phyloP scores from a whole-genome alignment of 2,888 invertebrate species.

The Dilophus febrilis region DNA sequence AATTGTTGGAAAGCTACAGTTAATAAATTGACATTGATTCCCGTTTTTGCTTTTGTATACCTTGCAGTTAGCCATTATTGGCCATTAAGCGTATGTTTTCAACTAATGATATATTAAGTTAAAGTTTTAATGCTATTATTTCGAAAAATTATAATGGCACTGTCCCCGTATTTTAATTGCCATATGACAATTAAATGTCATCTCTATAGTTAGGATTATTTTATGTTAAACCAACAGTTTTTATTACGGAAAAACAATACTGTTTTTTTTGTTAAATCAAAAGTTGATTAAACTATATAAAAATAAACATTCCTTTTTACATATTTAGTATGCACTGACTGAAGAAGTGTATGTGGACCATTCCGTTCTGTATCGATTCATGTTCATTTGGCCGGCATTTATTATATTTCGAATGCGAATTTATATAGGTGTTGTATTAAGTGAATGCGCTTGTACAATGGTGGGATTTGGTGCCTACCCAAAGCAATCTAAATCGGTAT shows the following conservation, averaged over 20 bases:
- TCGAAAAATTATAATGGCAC: too few species aligned
- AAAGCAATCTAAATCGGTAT: constrained; percentile 43
- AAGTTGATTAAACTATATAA: too few species aligned
- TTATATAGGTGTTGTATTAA: constrained; percentile 74
- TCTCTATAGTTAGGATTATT: too few species aligned
- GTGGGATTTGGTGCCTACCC: constrained; percentile 90
- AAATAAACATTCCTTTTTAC: too few species aligned
- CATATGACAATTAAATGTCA: too few species aligned
- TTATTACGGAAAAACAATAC: too few species aligned
- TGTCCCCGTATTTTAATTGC: too few species aligned
- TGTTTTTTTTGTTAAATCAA: too few species aligned
- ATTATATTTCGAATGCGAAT: constrained; percentile 78
- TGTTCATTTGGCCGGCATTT: constrained; percentile 77
- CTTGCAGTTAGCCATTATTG: constrained; percentile 46
- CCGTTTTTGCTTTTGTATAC: constrained; percentile 47
- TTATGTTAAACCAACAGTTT: too few species aligned
- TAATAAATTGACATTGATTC: constrained; percentile 47
- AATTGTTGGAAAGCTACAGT: constrained; percentile 42
- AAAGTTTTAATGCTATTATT: constrained; percentile 1
- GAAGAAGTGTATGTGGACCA: constrained; percentile 55
- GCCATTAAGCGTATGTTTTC: constrained; percentile 52
- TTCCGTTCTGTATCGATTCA: constrained; percentile 57
- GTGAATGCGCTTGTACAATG: constrained; percentile 85
- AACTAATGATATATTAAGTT: background rate
- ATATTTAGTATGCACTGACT: constrained; percentile 60